Conservation (phyloP, 2,888 invertebrate species). For the Onthophagus sagittarius region DNA sequence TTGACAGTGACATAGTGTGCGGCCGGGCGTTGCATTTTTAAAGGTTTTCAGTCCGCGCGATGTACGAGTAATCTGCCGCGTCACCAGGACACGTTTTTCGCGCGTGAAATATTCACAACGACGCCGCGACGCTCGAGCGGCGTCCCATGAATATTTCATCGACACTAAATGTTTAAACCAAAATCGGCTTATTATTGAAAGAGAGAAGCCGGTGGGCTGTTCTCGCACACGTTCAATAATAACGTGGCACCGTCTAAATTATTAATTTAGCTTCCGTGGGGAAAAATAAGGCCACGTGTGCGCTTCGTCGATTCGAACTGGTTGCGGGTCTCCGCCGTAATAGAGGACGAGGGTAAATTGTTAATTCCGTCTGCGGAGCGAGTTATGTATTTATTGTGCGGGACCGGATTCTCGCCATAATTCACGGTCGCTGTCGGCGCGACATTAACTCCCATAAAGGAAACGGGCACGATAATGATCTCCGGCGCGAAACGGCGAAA, state of each 20-base stretch:
- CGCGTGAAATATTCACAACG: neutral
- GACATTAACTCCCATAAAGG: constrained; percentile 11
- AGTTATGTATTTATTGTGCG: constrained; percentile 20
- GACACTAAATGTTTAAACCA: neutral
- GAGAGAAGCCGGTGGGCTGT: neutral
- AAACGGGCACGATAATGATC: constrained; percentile 11
- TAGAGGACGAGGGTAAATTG: constrained; percentile 8
- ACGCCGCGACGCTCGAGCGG: neutral
- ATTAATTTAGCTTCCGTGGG: neutral
- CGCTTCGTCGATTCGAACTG: neutral
- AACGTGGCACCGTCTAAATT: neutral
- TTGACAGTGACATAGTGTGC: neutral
- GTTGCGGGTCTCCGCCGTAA: constrained; percentile 5
- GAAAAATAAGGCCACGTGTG: constrained; percentile 1
- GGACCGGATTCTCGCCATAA: constrained; percentile 18
- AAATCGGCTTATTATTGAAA: neutral
- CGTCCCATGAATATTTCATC: neutral
- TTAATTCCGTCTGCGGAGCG: constrained; percentile 16
- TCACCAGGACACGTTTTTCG: neutral
- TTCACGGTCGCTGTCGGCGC: constrained; percentile 9
- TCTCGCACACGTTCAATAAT: neutral
- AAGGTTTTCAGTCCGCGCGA: neutral
- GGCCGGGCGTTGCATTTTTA: neutral
- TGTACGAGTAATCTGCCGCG: neutral
- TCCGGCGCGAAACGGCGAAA: constrained; percentile 4